Evolutionary conservation across 2,888 invertebrate genomes (phyloP).

Genomic region (Agapetus fuscipes): DNA sequence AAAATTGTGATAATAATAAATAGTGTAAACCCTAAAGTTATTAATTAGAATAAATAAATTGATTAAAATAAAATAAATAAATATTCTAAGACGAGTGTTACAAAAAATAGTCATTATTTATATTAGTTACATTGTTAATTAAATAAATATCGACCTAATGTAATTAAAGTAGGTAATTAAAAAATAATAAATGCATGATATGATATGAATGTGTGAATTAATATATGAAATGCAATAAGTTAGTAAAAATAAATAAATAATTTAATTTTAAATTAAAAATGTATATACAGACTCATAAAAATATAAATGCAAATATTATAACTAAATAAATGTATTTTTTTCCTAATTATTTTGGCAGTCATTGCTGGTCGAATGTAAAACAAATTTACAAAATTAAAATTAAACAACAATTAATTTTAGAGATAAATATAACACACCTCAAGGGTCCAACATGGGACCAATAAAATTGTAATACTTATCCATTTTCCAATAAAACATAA

Average conservation of each 20-base stretch:
- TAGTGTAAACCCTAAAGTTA: neutral
- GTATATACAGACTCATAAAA: neutral
- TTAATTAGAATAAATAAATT: neutral
- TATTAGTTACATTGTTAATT: neutral
- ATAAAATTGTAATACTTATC: too few relatives aligned
- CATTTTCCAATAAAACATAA: too few relatives aligned
- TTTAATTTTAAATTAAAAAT: neutral
- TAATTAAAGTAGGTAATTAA: too few relatives aligned
- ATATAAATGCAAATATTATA: too few relatives aligned
- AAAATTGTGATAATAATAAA: neutral
- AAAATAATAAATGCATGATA: too few relatives aligned
- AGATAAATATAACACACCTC: too few relatives aligned
- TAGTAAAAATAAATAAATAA: neutral
- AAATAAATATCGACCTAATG: neutral
- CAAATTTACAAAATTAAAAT: neutral
- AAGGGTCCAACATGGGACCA: too few relatives aligned
- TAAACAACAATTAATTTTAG: neutral
- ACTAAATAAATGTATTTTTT: conserved; percentile 1
- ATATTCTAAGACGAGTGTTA: neutral
- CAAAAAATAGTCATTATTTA: neutral
- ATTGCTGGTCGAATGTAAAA: conserved; percentile 10
- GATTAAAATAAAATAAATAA: neutral
- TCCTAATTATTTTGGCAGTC: conserved; percentile 7
- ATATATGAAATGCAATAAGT: neutral
- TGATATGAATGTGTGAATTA: too few relatives aligned